Percentiles rank a stretch among this genome's conserved stretches.
These are phyloP conservation scores for Epizoanthus scotinus DNA, from an alignment of 92 coral and sea anemone genomes.

Conservation along the genomic window DNA sequence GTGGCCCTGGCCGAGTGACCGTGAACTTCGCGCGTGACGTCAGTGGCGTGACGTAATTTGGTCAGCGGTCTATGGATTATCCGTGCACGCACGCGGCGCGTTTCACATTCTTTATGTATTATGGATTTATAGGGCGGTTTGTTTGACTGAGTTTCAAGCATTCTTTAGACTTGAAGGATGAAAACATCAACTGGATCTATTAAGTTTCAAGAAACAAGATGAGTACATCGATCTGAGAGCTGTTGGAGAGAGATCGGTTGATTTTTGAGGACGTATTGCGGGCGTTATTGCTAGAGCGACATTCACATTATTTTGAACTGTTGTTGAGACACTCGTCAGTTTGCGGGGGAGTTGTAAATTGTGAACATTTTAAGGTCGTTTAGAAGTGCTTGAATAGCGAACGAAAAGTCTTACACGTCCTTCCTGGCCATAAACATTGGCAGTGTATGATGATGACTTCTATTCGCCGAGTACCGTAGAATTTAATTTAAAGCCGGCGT, in stretches of 20 bases:
- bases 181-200: background rate
- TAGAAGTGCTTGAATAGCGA: constrained; percentile 6
- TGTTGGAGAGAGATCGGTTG: background rate
- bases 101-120: constrained; percentile 32
- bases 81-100: constrained; percentile 49
- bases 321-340: constrained; percentile 1
- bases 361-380: constrained; percentile 18
- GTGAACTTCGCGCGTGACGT: constrained; percentile 17
- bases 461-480: background rate
- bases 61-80: constrained; percentile 23
- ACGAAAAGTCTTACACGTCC: background rate
- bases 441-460: background rate
- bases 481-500: background rate
- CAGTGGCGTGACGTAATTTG: constrained; percentile 24
- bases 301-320: background rate
- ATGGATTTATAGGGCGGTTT: constrained; percentile 34
- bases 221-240: background rate
- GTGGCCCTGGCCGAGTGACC: background rate
- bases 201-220: background rate
- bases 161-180: constrained; percentile 3
- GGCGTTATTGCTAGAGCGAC: too few species aligned
- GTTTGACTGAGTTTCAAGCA: constrained; percentile 26
- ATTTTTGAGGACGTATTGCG: background rate
- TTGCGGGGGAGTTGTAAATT: constrained; percentile 34
- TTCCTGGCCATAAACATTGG: background rate